Evolutionary conservation across 2,113 vertebrate genomes (phyloP).

Genomic region (Rhinogobius similis): DNA sequence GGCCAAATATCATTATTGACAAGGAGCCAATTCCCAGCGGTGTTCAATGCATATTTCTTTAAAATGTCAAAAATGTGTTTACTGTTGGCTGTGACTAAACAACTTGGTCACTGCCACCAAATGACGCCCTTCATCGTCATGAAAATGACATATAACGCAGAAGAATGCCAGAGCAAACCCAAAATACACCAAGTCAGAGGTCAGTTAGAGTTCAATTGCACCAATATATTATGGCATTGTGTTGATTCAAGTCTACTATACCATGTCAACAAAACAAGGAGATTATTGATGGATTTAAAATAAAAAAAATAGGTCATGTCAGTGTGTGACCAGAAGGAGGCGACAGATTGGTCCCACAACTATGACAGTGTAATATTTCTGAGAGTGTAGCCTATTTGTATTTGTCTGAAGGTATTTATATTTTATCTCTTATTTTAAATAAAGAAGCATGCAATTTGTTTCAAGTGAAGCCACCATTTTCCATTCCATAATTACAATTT

Average conservation of each 20-base stretch:
- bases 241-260: not conserved
- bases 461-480: too few relatives aligned
- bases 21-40: not conserved
- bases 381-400: too few relatives aligned
- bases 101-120: not conserved
- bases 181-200: not conserved
- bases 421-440: too few relatives aligned
- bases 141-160: not conserved
- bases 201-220: not conserved
- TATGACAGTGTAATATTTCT: not conserved
- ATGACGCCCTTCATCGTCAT: not conserved
- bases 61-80: not conserved
- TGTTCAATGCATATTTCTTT: not conserved
- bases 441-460: too few relatives aligned
- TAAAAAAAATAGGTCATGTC: slow-evolving; percentile 21
- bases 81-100: not conserved
- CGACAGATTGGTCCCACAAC: slow-evolving; percentile 1
- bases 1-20: not conserved
- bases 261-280: not conserved
- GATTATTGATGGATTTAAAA: not conserved
- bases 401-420: too few relatives aligned
- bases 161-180: not conserved
- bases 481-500: not conserved
- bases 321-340: slow-evolving; percentile 47
- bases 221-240: not conserved